These are phyloP conservation scores for Ptilonorhynchus violaceus DNA, from an alignment of 2,113 vertebrate genomes.

Conservation along the genomic window DNA sequence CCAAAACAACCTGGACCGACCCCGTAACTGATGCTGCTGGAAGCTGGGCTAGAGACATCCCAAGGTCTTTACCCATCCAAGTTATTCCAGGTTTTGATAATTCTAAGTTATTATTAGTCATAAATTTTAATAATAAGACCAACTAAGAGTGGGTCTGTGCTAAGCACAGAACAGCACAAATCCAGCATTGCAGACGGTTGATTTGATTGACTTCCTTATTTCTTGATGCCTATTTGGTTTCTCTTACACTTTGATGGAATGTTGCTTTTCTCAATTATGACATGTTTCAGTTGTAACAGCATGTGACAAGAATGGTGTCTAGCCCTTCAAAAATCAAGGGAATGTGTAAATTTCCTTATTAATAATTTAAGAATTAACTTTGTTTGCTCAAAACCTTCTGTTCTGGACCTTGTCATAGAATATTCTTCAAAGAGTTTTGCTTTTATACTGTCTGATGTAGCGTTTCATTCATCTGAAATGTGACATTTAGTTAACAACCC, in stretches of 20 bases:
- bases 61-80: neutral
- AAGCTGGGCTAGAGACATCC: neutral
- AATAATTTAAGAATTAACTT: neutral
- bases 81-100: neutral
- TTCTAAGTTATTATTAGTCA: neutral
- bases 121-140: neutral
- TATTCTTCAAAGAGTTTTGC: neutral
- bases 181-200: neutral
- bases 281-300: neutral
- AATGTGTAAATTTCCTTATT: neutral
- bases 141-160: neutral
- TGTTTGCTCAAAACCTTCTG: neutral
- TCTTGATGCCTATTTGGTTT: neutral
- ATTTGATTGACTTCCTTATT: neutral
- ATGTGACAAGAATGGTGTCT: neutral
- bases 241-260: neutral
- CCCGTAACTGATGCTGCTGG: neutral
- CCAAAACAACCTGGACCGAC: neutral
- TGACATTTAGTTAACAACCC: neutral
- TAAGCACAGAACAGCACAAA: neutral
- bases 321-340: neutral
- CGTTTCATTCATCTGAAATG: neutral
- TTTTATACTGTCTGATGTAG: neutral
- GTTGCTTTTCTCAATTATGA: neutral
- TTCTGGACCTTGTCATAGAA: neutral